Percentiles rank a stretch among this genome's conserved stretches.
Evolutionary conservation across 2,113 vertebrate species (phyloP).

Genomic region (Pelecanoides urinatrix): DNA sequence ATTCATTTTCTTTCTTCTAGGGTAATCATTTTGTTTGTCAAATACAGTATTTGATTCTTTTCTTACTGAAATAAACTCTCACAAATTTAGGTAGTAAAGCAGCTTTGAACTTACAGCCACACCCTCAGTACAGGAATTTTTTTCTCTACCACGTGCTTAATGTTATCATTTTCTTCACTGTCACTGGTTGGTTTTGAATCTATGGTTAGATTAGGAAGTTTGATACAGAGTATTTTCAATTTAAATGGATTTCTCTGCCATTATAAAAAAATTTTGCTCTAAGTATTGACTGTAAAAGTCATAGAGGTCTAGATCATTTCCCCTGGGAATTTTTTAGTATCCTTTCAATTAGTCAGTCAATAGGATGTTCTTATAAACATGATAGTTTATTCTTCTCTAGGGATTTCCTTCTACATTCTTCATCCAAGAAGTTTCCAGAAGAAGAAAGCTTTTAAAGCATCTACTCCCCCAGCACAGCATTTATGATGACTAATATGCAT

Average conservation of each 20-base stretch:
- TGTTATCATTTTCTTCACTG: slow-evolving; percentile 56
- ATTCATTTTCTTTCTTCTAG: not conserved
- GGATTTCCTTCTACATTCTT: slow-evolving; percentile 40
- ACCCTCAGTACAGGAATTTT: not conserved
- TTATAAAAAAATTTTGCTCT: slow-evolving; percentile 15
- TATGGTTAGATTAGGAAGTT: slow-evolving; percentile 46
- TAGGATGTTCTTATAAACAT: slow-evolving; percentile 69
- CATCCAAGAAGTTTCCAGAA: slow-evolving; percentile 49
- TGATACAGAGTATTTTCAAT: slow-evolving; percentile 43
- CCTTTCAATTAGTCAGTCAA: slow-evolving; percentile 68
- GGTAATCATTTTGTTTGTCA: not conserved
- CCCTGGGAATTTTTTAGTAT: slow-evolving; percentile 55
- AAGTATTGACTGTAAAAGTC: slow-evolving; percentile 59
- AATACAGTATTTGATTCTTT: not conserved
- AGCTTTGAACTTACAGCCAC: not conserved
- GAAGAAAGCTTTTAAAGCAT: slow-evolving; percentile 51
- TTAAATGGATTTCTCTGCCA: slow-evolving; percentile 54
- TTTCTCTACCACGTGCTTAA: not conserved
- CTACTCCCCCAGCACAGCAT: not conserved
- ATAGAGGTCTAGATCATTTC: slow-evolving; percentile 35
- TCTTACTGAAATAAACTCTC: not conserved
- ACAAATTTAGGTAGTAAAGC: not conserved
- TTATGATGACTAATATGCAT: slow-evolving; percentile 55
- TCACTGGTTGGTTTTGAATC: slow-evolving; percentile 15
- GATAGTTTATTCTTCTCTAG: slow-evolving; percentile 62